Evolutionary conservation across 2,888 invertebrate genomes (phyloP).

Genomic region (Himalopsyche japonica): DNA sequence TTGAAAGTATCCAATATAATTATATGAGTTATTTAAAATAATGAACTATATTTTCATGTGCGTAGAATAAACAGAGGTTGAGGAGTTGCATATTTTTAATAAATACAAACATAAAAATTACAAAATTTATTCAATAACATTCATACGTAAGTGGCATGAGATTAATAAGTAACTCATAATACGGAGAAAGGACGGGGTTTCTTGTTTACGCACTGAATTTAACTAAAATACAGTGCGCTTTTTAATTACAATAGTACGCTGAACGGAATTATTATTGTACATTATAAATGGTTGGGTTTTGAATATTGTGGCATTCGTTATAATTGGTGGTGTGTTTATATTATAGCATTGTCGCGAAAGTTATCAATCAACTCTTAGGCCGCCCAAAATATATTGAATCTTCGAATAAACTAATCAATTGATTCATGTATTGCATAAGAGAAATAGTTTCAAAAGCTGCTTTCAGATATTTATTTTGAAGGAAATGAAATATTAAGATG

Average conservation of each 20-base stretch:
- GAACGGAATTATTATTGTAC: neutral
- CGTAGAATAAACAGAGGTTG: neutral
- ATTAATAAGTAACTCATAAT: neutral
- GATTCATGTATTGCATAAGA: too few species aligned
- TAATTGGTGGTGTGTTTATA: too few species aligned
- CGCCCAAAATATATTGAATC: too few species aligned
- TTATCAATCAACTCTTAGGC: too few species aligned
- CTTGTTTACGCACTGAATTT: neutral
- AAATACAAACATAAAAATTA: neutral
- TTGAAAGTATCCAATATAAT: too few species aligned
- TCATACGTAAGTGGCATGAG: neutral
- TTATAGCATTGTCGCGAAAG: too few species aligned
- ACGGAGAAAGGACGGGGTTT: neutral
- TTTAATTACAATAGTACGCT: neutral
- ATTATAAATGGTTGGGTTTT: neutral
- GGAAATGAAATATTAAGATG: too few species aligned
- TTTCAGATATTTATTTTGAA: too few species aligned
- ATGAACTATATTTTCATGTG: neutral
- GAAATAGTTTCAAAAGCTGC: too few species aligned
- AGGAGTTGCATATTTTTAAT: neutral
- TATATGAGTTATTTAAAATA: too few species aligned
- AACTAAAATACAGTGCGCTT: neutral
- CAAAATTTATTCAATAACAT: neutral
- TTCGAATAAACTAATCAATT: too few species aligned
- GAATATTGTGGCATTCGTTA: neutral